These are phyloP conservation scores for human DNA, from an alignment of 2,113 vertebrate genomes.

Conservation along the genomic window GRCh38 chr13:27553001-27553500, in stretches of 20 bases:
- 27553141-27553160: neutral
- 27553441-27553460: slow-evolving; percentile 69
- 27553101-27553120: neutral
- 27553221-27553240: slow-evolving; percentile 98
- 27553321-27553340: slow-evolving; percentile 94
- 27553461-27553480: neutral
- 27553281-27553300: slow-evolving; percentile 86
- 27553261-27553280: slow-evolving; percentile 89
- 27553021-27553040: slow-evolving; percentile 8
- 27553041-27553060: neutral
- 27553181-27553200: neutral
- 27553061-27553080: neutral
- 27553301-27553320: slow-evolving; percentile 90
- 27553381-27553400: slow-evolving; percentile 95
- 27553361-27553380: slow-evolving; percentile 97
- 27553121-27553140: neutral
- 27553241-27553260: slow-evolving; percentile 98
- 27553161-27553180: neutral
- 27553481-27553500: neutral
- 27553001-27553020: neutral
- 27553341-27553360: slow-evolving; percentile 91
- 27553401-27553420: slow-evolving; percentile 96
- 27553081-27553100: neutral
- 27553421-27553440: slow-evolving; percentile 96
- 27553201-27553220: slow-evolving; percentile 93